Conservation (phyloP, 2,888 invertebrate genomes). For the Apamea epomidion region DNA sequence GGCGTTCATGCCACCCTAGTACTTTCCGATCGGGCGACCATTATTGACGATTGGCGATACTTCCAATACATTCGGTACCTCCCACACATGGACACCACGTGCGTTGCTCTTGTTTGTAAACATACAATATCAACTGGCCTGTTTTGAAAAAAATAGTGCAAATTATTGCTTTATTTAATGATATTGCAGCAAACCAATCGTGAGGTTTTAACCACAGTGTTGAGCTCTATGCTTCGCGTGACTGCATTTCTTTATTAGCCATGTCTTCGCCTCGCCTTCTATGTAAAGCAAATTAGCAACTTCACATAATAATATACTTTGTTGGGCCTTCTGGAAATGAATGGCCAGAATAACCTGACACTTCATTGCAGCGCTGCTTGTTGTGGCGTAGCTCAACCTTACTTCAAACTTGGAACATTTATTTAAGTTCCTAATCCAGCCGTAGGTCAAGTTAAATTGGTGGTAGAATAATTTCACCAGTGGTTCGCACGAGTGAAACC, state of each 20-base stretch:
- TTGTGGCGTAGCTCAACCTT: background rate
- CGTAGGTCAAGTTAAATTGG: slow-evolving; percentile 12
- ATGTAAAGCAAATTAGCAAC: slow-evolving; percentile 50
- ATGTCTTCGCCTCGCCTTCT: slow-evolving; percentile 17
- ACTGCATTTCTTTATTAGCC: slow-evolving; percentile 26
- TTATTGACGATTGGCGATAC: slow-evolving; percentile 53
- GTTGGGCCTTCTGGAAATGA: slow-evolving; percentile 14
- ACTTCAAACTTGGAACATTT: slow-evolving; percentile 1
- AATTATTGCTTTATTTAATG: background rate
- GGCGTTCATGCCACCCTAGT: slow-evolving; percentile 53
- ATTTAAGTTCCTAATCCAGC: background rate
- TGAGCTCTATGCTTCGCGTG: slow-evolving; percentile 21
- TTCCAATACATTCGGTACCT: slow-evolving; percentile 44
- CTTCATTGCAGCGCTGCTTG: slow-evolving; percentile 8
- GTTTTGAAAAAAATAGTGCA: background rate
- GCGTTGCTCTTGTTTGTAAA: slow-evolving; percentile 26
- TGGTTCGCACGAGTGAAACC: slow-evolving; percentile 76
- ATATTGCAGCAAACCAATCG: background rate
- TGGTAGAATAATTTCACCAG: slow-evolving; percentile 68
- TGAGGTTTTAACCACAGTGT: background rate
- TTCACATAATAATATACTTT: slow-evolving; percentile 38
- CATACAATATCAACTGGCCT: background rate
- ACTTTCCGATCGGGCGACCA: slow-evolving; percentile 54
- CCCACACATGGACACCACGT: slow-evolving; percentile 19
- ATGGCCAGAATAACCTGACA: slow-evolving; percentile 32